phyloP scores from a whole-genome alignment of 2,888 invertebrate genomes.

The Apodemia mormo region DNA sequence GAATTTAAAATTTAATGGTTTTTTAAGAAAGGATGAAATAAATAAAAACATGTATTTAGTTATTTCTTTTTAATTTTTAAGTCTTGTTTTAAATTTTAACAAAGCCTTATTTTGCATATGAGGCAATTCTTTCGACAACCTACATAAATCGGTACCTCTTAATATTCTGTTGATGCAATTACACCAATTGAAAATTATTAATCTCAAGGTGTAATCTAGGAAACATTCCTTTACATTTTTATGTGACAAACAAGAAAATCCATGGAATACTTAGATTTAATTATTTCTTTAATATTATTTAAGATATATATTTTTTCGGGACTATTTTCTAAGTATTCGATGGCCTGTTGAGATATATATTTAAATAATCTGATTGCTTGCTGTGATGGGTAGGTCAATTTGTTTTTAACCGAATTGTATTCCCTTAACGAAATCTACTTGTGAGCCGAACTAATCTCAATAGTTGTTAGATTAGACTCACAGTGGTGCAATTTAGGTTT shows the following conservation, averaged over 20 bases:
- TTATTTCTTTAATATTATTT: background rate
- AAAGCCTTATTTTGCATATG: background rate
- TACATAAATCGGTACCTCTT: constrained; percentile 2
- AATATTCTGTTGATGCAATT: background rate
- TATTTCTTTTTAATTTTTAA: background rate
- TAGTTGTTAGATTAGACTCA: background rate
- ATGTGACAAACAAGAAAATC: constrained; percentile 3
- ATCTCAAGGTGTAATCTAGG: background rate
- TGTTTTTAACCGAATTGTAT: constrained; percentile 5
- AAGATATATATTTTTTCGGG: background rate
- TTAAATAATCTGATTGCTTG: constrained; percentile 1
- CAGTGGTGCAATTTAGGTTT: background rate
- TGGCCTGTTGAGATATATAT: background rate
- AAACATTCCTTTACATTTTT: background rate
- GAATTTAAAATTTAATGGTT: background rate
- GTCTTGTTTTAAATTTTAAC: constrained; percentile 6
- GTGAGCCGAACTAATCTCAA: background rate
- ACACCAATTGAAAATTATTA: constrained; percentile 12
- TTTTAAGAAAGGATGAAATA: background rate
- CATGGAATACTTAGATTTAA: constrained; percentile 8
- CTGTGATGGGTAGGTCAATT: constrained; percentile 16
- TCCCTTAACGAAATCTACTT: background rate
- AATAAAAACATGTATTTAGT: background rate
- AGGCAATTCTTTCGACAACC: background rate
- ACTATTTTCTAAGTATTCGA: background rate